Percentiles rank a stretch among this genome's conserved stretches.
Evolutionary conservation across 2,888 invertebrate species (phyloP).

Genomic region (Drosophila falleni): DNA sequence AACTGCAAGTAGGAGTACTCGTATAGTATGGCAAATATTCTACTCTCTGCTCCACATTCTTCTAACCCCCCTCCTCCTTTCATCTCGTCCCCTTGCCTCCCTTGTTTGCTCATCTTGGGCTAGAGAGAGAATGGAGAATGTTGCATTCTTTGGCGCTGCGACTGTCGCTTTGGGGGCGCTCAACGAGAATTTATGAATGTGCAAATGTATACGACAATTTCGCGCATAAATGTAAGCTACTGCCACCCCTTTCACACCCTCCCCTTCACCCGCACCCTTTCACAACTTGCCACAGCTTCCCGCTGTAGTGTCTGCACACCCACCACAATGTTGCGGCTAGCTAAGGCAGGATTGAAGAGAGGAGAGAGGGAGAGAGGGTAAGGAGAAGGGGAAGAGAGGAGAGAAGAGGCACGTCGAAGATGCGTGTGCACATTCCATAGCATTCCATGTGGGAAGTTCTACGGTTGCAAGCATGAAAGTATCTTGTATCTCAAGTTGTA

Average conservation of each 20-base stretch:
- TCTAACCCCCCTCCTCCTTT: too few species aligned
- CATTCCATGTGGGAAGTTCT: conserved; percentile 77
- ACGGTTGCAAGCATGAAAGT: conserved; percentile 69
- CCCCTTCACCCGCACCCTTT: not conserved
- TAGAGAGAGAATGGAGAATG: conserved; percentile 27
- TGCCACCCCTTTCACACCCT: conserved; percentile 13
- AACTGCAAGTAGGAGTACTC: conserved; percentile 2
- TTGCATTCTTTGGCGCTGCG: conserved; percentile 57
- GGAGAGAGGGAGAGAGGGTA: too few species aligned
- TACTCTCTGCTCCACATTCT: conserved; percentile 10
- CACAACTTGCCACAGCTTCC: not conserved
- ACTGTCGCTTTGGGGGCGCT: conserved; percentile 77
- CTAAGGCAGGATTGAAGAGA: not conserved
- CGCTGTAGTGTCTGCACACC: conserved; percentile 31
- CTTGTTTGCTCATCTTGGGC: not conserved
- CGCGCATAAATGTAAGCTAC: conserved; percentile 81
- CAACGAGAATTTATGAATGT: conserved; percentile 81
- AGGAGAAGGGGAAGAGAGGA: not conserved
- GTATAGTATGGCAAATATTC: conserved; percentile 45
- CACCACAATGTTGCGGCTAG: conserved; percentile 35
- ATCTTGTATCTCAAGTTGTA: conserved; percentile 74
- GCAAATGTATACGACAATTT: conserved; percentile 81
- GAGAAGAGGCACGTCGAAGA: conserved; percentile 55
- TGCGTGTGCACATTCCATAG: conserved; percentile 79
- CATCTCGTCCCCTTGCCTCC: not conserved